Evolutionary conservation across 2,797 vertebrate species (phyloP), one percentile per base, ranked within the genome.

Genomic region (Holocentrus rufus): DNA sequence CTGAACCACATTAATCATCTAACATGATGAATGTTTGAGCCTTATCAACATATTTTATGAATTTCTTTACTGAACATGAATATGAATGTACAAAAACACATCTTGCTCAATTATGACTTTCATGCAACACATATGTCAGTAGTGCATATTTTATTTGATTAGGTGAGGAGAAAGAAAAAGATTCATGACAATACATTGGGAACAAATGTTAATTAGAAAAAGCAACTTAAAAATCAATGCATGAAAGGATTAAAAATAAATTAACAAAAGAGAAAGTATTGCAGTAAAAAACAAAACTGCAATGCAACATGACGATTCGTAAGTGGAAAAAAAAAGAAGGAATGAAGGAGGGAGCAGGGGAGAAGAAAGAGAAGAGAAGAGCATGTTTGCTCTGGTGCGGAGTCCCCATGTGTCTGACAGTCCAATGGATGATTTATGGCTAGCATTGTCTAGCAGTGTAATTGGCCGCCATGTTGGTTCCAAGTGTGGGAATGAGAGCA

Each of bases 351-450:
- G 34, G 39, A 69, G 63, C 52, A 61, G 72, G 59, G 5, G 18
- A 61, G 63, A 7, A 63, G 31, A 87, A 76, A 77, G 58, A 73
- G 62, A 69, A 80, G 60, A 64, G 54, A 27, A 60, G 56, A 74
- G 66, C 65, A n/a, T 74, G 78, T 87, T 88, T 87, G 74, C 83
- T 79, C 71, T 80, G 62, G 53, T 74, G 84, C 76, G 57, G 82
- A 84, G 83, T 85, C 85, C 89, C 86, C 62, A 47, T 83, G 87
- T 89, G 90, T 90, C 90, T 88, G 86, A 88, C 86, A 90, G 87
- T 72, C 87, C 87, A 82, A 75, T 77, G 82, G 89, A 90, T 93
- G 91, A 93, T 92, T 93, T 93, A 93, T 92, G 90, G 87, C 57
- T 57, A 82, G 84, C 81, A 89, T 88, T 83, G 90, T 86, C 87